Percentiles rank a stretch among this genome's conserved stretches.
Evolutionary conservation across 53 echinoderm and acorn worm genomes (phyloP).

Genomic region (Hippasteria phrygiana): DNA sequence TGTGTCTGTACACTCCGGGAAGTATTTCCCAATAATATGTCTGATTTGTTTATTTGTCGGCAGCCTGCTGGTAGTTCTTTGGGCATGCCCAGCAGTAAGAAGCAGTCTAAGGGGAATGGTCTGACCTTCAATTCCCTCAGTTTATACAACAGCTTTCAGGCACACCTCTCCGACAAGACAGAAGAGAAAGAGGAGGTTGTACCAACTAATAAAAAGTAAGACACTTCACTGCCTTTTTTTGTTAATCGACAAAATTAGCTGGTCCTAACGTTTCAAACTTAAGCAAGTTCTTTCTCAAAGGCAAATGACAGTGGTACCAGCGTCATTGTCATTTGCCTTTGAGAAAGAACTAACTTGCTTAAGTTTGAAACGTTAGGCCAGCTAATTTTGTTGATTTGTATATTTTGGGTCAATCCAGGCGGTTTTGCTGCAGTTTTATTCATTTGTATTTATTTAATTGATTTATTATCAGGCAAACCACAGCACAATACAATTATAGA

Average conservation of each 20-base stretch:
- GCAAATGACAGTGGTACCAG: too few species aligned
- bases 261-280: too few species aligned
- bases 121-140: constrained; percentile 82
- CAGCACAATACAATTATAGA: too few species aligned
- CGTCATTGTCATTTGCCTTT: too few species aligned
- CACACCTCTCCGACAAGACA: constrained; percentile 85
- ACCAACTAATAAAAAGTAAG: constrained; percentile 90
- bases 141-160: constrained; percentile 91
- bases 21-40: background rate
- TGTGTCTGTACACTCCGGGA: background rate
- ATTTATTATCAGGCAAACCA: too few species aligned
- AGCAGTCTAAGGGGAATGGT: constrained; percentile 77
- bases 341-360: too few species aligned
- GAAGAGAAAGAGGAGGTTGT: constrained; percentile 80
- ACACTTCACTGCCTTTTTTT: background rate
- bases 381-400: background rate
- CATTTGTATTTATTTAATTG: too few species aligned
- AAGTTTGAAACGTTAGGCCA: too few species aligned
- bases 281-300: too few species aligned
- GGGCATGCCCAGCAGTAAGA: constrained; percentile 67
- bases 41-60: background rate
- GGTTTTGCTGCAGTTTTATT: too few species aligned
- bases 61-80: constrained; percentile 38
- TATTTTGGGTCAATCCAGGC: too few species aligned
- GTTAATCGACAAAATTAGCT: too few species aligned